Base-by-base conservation (phyloP, 2,888 invertebrate species). In the Dynastes hyllus region DNA sequence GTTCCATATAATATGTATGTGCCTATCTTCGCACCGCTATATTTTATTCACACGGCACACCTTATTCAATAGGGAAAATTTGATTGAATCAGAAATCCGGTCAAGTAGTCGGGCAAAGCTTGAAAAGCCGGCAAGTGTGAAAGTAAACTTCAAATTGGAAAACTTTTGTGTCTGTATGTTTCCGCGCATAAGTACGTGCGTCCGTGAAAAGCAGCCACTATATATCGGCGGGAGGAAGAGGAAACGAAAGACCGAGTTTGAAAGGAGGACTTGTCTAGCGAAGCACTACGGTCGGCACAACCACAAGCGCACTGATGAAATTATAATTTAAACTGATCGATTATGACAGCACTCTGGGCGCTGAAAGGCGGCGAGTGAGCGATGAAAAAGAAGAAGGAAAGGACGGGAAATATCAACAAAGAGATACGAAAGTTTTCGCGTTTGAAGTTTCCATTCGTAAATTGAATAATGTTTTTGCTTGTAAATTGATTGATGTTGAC, bases 321-420 rank as follows among this genome's bases (percentile, higher is more conserved):
- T 77, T 77, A 69, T 77, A 77, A 77, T 77, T 77, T 77, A 69
- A 77, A 77, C 55, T 77, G 67, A 77, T 69, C 67, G 37, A 69
- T 77, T 77, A 53, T 77, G 67, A 55, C 66, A 55, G 63, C 63
- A 11, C 63, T 13, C 29, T 27, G 2, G 13, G n/a, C 22, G 51
- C 51, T 50, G 70, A 51, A 50, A 53, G 3, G 37, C 61, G 27
- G 27, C 40, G 32, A 16, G 55, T 50, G 63, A 50, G 63, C 51
- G 63, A 2, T 11, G 63, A 13, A 63, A 63, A 29, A 63, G 32
- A 63, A 61, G 22, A 9, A 32, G 32, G 63, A 63, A 32, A 63
- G 63, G 32, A 63, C 27, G 32, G 63, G 32, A 63, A 63, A 63
- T 32, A 32, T 63, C 63, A 32, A 63, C 63, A 32, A 63, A 63